Conservation (phyloP, 2,797 vertebrate species). For the Molossus molossus region DNA sequence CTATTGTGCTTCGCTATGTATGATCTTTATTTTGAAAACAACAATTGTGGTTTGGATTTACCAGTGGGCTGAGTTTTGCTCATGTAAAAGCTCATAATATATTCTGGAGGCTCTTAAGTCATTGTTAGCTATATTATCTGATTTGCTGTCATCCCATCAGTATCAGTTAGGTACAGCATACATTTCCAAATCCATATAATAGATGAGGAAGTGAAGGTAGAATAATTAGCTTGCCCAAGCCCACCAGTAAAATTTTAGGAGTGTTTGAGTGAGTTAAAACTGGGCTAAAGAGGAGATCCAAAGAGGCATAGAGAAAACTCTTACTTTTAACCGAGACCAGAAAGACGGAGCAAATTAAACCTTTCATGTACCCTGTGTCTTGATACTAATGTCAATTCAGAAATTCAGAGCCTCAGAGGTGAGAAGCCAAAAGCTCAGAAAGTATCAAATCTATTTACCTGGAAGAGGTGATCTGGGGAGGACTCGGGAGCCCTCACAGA, state of each 20-base stretch:
- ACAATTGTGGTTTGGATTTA: conserved; percentile 79
- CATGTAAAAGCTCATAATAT: conserved; percentile 35
- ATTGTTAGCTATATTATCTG: conserved; percentile 65
- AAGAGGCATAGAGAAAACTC: not conserved
- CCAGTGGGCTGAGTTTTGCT: conserved; percentile 53
- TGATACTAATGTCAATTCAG: not conserved
- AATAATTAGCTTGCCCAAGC: not conserved
- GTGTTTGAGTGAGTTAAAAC: not conserved
- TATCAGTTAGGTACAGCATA: not conserved
- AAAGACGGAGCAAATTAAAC: not conserved
- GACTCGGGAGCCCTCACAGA: not conserved
- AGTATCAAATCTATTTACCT: not conserved
- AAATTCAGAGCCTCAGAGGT: not conserved
- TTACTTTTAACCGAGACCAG: conserved; percentile 5
- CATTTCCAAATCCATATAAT: not conserved
- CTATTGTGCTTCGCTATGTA: conserved; percentile 80
- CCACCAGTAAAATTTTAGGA: not conserved
- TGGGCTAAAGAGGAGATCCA: not conserved
- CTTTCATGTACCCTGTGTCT: not conserved
- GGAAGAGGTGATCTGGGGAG: not conserved
- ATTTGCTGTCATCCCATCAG: not conserved
- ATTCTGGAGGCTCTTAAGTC: conserved; percentile 55
- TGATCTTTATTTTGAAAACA: conserved; percentile 84
- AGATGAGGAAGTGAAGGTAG: not conserved
- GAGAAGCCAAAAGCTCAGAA: conserved; percentile 18